Evolutionary conservation across 2,113 vertebrate species (phyloP).

Genomic region (Pelmatolapia mariae): DNA sequence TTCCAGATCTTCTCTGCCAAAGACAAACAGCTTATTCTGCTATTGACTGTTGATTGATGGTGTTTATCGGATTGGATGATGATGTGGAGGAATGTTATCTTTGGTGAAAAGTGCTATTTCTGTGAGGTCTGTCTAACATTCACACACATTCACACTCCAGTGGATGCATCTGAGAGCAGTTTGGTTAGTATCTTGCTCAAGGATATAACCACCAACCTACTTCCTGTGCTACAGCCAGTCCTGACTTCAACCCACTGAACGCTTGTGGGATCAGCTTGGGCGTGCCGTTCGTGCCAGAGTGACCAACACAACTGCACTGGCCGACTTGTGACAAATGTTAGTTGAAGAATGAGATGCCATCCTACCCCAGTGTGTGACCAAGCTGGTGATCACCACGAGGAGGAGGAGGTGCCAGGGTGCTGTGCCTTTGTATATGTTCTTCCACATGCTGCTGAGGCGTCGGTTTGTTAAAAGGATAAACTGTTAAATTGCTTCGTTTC

Average conservation of each 20-base stretch:
- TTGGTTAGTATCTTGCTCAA: not conserved
- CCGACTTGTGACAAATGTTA: not conserved
- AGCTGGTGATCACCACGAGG: not conserved
- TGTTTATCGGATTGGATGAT: not conserved
- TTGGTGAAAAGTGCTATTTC: not conserved
- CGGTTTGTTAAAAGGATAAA: not conserved
- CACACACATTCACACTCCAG: not conserved
- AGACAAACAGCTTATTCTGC: not conserved
- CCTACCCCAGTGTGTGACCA: not conserved
- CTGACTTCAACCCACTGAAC: not conserved
- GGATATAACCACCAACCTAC: not conserved
- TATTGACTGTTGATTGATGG: not conserved
- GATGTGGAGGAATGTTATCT: not conserved
- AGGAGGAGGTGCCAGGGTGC: not conserved
- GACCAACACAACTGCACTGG: not conserved
- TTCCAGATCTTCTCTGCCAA: not conserved
- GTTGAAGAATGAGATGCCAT: not conserved
- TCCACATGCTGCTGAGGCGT: not conserved
- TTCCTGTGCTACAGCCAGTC: not conserved
- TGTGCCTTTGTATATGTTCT: not conserved
- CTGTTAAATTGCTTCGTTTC: not conserved
- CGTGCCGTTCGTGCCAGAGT: accelerated
- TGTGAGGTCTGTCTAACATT: not conserved
- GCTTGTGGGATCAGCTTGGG: not conserved
- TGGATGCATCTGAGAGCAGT: not conserved